Base-by-base conservation (phyloP, 1,140 invertebrate genomes). In the Papilio glaucus region DNA sequence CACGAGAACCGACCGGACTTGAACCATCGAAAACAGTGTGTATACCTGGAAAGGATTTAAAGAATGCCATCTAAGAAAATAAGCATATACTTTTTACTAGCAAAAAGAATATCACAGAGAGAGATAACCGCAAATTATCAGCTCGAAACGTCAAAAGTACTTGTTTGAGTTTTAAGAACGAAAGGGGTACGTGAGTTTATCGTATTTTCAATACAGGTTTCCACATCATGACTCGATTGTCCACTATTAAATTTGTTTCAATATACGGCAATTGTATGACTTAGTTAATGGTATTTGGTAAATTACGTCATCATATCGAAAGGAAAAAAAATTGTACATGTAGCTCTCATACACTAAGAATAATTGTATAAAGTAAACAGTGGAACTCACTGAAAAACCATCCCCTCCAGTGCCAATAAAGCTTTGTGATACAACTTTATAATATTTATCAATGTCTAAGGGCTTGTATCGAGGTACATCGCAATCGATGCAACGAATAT, bases 321-420 rank as follows among this genome's bases (percentile, higher is more conserved):
- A 33, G 29, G 2, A 33, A 33, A 33, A 6, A 3, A 12, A 13
- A 13, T 6, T 18, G 8, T 57, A 57, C 49, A 57, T 57, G 49
- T 57, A 57, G 49, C 49, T 57, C 49, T 21, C 21, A 57, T 57
- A 57, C 2, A 24, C 24, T 57, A 37, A 0, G 24, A 15, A 8
- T 37, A 33, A 13, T 62, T 21, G 13, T 29, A 65, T 73, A 65
- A 72, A 37, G 26, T 21, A 26, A 26, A 21, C 1, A 38, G 41
- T 71, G 21, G 57, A 73, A 89, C 85, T 85, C 72, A 94, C 93
- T 29, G 76, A 81, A 76, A 87, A 94, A 10, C 95, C 95, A 80
- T 97, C 96, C 4, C 96, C 96, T 4, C 96, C 96, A 0, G 85
- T 80, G 0, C 94, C 91, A 1, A 97, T 78, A 79, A 96, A 97